These are phyloP conservation scores for Cheilosia vernalis DNA, from an alignment of 2,888 invertebrate species.

Conservation along the genomic window DNA sequence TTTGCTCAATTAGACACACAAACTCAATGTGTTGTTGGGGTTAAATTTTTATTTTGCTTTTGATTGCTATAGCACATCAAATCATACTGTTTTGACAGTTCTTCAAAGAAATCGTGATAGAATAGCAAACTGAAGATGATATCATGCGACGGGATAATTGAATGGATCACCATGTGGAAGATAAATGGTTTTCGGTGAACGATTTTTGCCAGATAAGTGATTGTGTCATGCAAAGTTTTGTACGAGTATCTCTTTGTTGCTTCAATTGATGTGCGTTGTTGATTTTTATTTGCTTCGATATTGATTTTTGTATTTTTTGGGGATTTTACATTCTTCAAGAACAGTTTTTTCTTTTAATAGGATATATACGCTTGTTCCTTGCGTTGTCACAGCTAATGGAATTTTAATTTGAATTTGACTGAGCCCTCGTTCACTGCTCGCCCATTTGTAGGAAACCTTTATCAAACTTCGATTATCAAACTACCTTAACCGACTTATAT, in stretches of 20 bases:
- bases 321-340: not conserved
- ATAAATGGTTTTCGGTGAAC: constrained; percentile 25
- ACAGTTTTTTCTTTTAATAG: too few relatives aligned
- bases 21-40: not conserved
- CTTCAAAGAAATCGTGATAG: not conserved
- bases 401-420: too few relatives aligned
- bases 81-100: constrained; percentile 1
- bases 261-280: not conserved
- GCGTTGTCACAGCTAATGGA: too few relatives aligned
- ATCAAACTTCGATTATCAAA: too few relatives aligned
- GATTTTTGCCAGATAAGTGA: constrained; percentile 1
- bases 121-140: constrained; percentile 15
- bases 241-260: not conserved
- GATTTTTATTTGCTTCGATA: constrained; percentile 11
- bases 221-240: not conserved
- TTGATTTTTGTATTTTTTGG: constrained; percentile 1
- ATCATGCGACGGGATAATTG: constrained; percentile 21
- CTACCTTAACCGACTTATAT: too few relatives aligned
- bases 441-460: too few relatives aligned
- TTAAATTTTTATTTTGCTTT: not conserved
- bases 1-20: not conserved
- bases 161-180: constrained; percentile 12
- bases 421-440: too few relatives aligned
- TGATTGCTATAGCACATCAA: constrained; percentile 1
- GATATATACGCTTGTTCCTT: too few relatives aligned